Percentiles rank a stretch among this genome's conserved stretches.
Conservation (phyloP, 1,140 invertebrate species). For the Drosophila gunungcola region DNA sequence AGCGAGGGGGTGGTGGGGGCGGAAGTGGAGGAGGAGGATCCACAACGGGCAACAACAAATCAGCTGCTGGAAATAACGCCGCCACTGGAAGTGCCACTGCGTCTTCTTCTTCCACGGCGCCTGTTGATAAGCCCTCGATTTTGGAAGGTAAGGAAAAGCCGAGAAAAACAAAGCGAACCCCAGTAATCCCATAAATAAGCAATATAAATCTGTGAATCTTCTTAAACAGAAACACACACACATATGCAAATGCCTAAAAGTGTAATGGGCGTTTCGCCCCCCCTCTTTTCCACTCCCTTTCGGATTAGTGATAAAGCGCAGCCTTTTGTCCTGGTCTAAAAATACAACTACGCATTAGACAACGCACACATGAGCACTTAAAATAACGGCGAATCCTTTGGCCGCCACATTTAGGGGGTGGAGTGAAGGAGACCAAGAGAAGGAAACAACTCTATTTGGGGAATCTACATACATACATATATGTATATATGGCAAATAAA, state of each 20-base stretch:
- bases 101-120: conserved; percentile 14
- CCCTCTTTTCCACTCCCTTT: neutral
- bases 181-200: conserved; percentile 4
- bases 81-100: conserved; percentile 13
- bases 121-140: conserved; percentile 71
- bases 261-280: conserved; percentile 28
- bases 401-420: conserved; percentile 20
- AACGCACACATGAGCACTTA: neutral
- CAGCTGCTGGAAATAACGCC: conserved; percentile 44
- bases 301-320: conserved; percentile 11
- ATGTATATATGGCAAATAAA: neutral
- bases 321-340: conserved; percentile 31
- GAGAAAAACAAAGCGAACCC: neutral
- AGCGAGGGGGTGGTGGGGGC: conserved; percentile 27
- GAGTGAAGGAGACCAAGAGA: conserved; percentile 3
- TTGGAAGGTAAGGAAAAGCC: conserved; percentile 70
- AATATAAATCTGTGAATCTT: neutral
- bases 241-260: neutral
- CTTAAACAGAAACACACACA: conserved; percentile 3
- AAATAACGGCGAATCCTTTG: conserved; percentile 1
- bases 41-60: conserved; percentile 29
- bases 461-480: neutral
- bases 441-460: conserved; percentile 3
- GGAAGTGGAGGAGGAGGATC: conserved; percentile 16
- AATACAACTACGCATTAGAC: conserved; percentile 51